These are phyloP conservation scores for Mimachlamys varia DNA, from an alignment of 2,888 invertebrate genomes.

Conservation along the genomic window DNA sequence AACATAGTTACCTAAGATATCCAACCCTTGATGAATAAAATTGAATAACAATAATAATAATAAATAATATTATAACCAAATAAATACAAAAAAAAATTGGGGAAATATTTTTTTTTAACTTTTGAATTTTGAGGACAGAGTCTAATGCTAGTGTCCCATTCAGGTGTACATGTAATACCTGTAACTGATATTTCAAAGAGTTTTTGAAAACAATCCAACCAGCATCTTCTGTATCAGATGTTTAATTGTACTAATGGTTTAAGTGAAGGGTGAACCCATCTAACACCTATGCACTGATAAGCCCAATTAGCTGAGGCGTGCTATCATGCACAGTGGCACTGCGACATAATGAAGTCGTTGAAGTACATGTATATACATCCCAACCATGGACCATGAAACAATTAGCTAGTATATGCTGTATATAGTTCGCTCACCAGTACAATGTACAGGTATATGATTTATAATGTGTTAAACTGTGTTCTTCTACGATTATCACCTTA, in stretches of 20 bases:
- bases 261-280: not conserved
- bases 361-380: not conserved
- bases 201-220: not conserved
- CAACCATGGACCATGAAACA: conserved; percentile 14
- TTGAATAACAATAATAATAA: no score
- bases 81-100: no score
- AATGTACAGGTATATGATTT: conserved; percentile 20
- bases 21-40: no score
- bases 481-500: no score
- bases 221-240: not conserved
- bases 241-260: not conserved
- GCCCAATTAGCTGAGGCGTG: conserved; percentile 18
- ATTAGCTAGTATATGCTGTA: not conserved
- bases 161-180: not conserved
- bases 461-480: not conserved
- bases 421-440: not conserved
- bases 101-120: no score
- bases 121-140: no score
- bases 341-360: not conserved
- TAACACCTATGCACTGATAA: not conserved
- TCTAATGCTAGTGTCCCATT: no score
- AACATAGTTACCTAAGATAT: no score
- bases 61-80: no score
- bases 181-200: not conserved
- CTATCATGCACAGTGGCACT: conserved; percentile 11